Evolutionary conservation across 2,113 vertebrate species (phyloP).

Genomic region (Bubo scandiacus): DNA sequence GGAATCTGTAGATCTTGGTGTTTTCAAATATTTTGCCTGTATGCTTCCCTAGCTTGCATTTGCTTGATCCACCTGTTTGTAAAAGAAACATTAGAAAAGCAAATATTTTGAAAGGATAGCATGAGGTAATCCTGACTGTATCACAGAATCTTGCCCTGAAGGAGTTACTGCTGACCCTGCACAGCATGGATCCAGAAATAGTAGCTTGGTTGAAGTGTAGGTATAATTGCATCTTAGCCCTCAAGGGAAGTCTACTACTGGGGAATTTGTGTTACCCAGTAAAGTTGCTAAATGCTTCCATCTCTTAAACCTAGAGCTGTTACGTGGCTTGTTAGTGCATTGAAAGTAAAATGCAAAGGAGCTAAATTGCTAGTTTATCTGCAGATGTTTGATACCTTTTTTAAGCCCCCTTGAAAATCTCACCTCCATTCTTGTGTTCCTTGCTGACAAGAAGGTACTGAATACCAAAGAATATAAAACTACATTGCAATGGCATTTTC

Average conservation of each 20-base stretch:
- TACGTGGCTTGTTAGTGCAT: background rate
- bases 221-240: background rate
- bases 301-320: background rate
- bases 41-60: background rate
- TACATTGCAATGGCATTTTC: background rate
- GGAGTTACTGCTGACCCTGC: background rate
- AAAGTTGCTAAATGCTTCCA: background rate
- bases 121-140: background rate
- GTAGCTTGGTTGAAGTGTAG: background rate
- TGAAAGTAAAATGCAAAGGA: background rate
- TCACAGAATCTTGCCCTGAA: background rate
- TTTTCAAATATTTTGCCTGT: background rate
- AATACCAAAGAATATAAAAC: background rate
- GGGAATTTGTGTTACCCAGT: background rate
- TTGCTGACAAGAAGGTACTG: background rate
- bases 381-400: background rate
- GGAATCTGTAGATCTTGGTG: background rate
- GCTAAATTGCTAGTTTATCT: background rate
- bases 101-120: background rate
- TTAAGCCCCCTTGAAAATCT: background rate
- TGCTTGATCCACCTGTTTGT: background rate
- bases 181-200: background rate
- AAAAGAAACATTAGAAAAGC: background rate
- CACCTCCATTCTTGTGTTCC: background rate
- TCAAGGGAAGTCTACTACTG: background rate